Evolutionary conservation across 2,797 vertebrate genomes (phyloP).

Genomic region (Rachycentron canadum): DNA sequence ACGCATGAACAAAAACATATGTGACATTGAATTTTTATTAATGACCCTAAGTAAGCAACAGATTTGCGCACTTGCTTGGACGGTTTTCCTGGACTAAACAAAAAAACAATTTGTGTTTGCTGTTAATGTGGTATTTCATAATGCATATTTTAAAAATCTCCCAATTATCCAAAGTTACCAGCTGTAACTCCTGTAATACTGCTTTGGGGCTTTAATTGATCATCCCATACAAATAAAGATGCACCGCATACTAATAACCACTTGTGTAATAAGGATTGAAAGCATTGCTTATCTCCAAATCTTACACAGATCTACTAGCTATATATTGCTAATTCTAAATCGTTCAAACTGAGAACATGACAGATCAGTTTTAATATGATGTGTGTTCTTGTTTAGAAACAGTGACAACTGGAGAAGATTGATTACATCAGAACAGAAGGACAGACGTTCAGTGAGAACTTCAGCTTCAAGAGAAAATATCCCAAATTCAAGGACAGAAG

Average conservation of each 20-base stretch:
- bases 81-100: too few species aligned
- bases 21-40: neutral
- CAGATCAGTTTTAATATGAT: neutral
- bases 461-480: constrained; percentile 13
- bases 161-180: neutral
- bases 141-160: constrained; percentile 15
- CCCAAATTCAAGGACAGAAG: constrained; percentile 51
- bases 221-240: neutral
- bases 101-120: neutral
- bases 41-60: neutral
- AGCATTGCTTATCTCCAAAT: neutral
- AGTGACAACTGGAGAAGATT: neutral
- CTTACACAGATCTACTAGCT: neutral
- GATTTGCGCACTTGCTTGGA: neutral
- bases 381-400: neutral
- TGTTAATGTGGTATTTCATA: constrained; percentile 1
- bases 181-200: neutral
- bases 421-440: constrained; percentile 34
- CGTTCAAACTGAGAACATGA: neutral
- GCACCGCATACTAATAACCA: neutral
- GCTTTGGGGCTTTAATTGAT: neutral
- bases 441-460: constrained; percentile 1
- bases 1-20: too few species aligned
- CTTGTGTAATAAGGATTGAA: neutral
- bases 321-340: neutral